Conservation (phyloP, 2,113 vertebrate genomes). For the human (Homo sapiens) region DNA sequence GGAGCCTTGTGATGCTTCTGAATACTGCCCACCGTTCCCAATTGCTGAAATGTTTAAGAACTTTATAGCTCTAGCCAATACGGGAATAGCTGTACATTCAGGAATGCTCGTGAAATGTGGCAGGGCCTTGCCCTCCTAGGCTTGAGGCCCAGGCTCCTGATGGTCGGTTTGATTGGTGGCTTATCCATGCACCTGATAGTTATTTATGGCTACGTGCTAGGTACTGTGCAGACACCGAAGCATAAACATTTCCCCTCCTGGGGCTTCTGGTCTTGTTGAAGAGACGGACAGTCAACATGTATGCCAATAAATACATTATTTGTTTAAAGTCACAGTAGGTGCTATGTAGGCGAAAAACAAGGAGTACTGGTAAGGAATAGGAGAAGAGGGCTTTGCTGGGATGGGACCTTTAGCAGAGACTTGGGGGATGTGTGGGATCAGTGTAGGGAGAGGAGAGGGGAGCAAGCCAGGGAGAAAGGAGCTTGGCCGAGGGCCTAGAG, state of each 20-base stretch:
- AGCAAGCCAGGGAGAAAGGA: background rate
- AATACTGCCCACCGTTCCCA: background rate
- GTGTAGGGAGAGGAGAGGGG: background rate
- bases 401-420: background rate
- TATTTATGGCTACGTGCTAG: accelerated
- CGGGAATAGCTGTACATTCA: background rate
- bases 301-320: background rate
- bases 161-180: background rate
- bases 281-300: background rate
- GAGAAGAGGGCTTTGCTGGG: background rate
- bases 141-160: no score
- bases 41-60: background rate
- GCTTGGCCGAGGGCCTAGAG: background rate
- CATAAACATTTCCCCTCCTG: background rate
- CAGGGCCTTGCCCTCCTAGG: background rate
- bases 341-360: accelerated
- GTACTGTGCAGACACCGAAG: background rate
- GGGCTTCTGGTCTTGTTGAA: background rate
- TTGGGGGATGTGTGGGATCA: accelerated
- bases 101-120: accelerated
- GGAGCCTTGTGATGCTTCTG: background rate
- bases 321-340: background rate
- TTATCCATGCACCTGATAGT: background rate
- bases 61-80: background rate
- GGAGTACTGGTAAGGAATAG: no score